phyloP scores from a whole-genome alignment of 2,888 invertebrate genomes.

The Drosophila cognata region DNA sequence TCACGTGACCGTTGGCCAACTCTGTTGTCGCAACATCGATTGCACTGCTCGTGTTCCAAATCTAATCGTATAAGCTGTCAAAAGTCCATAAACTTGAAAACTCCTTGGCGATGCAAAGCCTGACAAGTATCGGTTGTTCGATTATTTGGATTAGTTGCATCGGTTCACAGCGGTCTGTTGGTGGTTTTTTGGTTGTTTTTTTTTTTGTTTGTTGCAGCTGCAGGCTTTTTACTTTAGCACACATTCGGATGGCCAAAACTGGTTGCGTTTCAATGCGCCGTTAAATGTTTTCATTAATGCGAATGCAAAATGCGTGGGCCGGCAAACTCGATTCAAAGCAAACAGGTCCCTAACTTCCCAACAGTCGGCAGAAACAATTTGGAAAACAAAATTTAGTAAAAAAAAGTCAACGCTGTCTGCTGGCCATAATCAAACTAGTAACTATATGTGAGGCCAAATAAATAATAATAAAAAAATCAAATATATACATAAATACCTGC shows the following conservation, averaged over 20 bases:
- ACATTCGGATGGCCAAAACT: conserved; percentile 51
- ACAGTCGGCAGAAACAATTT: conserved; percentile 17
- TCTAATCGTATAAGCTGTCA: conserved; percentile 47
- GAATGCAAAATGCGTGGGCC: conserved; percentile 58
- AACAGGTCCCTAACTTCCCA: conserved; percentile 49
- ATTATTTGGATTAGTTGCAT: conserved; percentile 10
- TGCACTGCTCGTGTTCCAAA: conserved; percentile 13
- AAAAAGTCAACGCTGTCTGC: conserved; percentile 7
- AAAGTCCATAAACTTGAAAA: conserved; percentile 59
- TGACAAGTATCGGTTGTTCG: conserved; percentile 9
- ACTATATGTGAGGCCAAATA: not conserved
- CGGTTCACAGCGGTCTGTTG: conserved; percentile 9
- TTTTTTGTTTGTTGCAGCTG: conserved; percentile 39
- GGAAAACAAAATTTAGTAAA: conserved; percentile 5
- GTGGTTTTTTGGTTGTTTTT: not conserved
- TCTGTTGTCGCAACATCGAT: conserved; percentile 33
- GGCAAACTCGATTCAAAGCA: conserved; percentile 44
- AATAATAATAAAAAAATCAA: not conserved
- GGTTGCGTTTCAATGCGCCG: conserved; percentile 50
- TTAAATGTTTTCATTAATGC: conserved; percentile 57
- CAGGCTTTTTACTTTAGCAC: conserved; percentile 55
- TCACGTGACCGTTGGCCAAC: conserved; percentile 28
- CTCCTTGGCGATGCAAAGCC: conserved; percentile 19
- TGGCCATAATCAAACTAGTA: conserved; percentile 1
- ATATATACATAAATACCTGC: not conserved